These are phyloP conservation scores for Calcarius lapponicus DNA, from an alignment of 2,797 vertebrate genomes.

Conservation along the genomic window DNA sequence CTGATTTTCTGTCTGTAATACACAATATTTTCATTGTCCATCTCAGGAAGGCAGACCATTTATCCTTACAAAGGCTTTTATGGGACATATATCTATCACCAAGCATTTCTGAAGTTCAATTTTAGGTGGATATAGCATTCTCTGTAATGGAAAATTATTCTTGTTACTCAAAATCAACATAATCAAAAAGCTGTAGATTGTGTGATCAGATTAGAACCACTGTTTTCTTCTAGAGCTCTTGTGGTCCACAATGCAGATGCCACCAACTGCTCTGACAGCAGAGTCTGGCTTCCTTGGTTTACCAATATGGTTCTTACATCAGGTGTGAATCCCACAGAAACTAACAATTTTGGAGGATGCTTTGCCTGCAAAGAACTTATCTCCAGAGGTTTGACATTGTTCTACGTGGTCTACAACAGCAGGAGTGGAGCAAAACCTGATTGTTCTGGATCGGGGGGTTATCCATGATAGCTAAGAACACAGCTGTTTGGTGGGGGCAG, in stretches of 20 bases:
- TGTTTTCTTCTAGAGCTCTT: not conserved
- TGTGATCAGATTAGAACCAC: not conserved
- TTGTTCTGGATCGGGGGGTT: not conserved
- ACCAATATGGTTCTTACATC: not conserved
- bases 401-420: not conserved
- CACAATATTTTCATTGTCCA: not conserved
- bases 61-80: not conserved
- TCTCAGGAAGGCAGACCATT: not conserved
- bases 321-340: not conserved
- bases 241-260: not conserved
- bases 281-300: not conserved
- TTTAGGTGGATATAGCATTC: not conserved
- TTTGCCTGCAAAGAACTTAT: not conserved
- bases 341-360: not conserved
- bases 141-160: not conserved
- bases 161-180: not conserved
- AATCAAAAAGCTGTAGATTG: not conserved
- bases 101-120: not conserved
- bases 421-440: not conserved
- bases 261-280: not conserved
- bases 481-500: not conserved
- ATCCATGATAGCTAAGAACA: not conserved
- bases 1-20: not conserved
- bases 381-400: not conserved
- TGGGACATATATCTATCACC: not conserved